Evolutionary conservation across 64 coral and sea anemone genomes (phyloP), one percentile per base, ranked within the genome.

Genomic region (Dendronephthya gigantea): DNA sequence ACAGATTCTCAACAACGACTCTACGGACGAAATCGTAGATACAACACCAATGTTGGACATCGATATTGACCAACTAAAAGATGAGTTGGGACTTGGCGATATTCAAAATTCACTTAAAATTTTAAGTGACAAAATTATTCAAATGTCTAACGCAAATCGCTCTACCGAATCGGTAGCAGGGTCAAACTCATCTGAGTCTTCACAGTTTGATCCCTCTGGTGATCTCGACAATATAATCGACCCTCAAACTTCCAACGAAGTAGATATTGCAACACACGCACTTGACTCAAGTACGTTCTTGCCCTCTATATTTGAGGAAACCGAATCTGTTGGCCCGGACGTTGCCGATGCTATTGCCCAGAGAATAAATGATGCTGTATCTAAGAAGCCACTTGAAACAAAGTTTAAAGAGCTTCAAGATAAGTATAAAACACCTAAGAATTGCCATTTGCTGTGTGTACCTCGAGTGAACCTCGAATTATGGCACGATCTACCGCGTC

Each of bases 391-490:
- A 19, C 41, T 90, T n/a, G 88, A 93, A 30, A 41, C 75, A 4
- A 93, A 92, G 40, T 74, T 89, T 16, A 93, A 90, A 29, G 84
- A 93, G 52, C 16, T 92, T 23, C 87, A 92, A 76, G 84, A 89
- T 39, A 92, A 92, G 48, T 92, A 89, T 48, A 92, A 86, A 40
- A 86, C 87, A 1, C 87, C 83, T 33, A 51, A 86, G 15, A 93
- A 93, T 32, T 93, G 88, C 84, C 76, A 75, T 39, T n/a, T 87
- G 35, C 36, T 93, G 92, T 56, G 92, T 56, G 92, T 90, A 35
- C 88, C 88, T 33, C 87, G 86, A 29, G 88, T 93, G 13, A 90
- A 90, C 66, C 43, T 88, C 2, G 88, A 88, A 83, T 30, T 88
- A 79, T 79, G 72, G 72, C 72, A 79, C 29, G 72, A 79, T 19